Conservation (phyloP, 2,797 vertebrate genomes). For the Microctenopoma stevenorrisi region DNA sequence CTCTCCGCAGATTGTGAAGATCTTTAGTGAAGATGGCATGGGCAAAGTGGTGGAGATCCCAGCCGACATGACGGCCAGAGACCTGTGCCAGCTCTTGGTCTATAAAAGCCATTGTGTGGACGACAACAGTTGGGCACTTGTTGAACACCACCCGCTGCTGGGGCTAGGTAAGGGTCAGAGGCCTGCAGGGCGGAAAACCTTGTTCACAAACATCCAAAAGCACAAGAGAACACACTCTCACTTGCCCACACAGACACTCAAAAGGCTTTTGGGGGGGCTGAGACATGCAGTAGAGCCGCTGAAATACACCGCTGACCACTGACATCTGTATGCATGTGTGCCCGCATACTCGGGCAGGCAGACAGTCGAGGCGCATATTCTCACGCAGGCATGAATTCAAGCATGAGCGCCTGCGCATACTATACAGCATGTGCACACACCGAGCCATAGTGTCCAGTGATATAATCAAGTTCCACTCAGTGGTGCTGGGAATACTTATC, state of each 20-base stretch:
- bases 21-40: constrained; percentile 97
- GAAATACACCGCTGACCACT: constrained; percentile 33
- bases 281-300: constrained; percentile 38
- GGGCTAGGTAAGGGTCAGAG: constrained; percentile 89
- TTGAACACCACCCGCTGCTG: constrained; percentile 95
- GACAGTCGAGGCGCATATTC: constrained; percentile 44
- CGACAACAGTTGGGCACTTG: constrained; percentile 97
- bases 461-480: constrained; percentile 40
- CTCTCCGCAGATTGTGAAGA: constrained; percentile 90
- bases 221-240: constrained; percentile 15
- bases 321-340: constrained; percentile 31
- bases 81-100: constrained; percentile 97
- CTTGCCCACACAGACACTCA: constrained; percentile 14
- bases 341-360: constrained; percentile 30
- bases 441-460: constrained; percentile 38
- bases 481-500: constrained; percentile 21
- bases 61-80: constrained; percentile 94
- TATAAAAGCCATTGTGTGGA: constrained; percentile 98
- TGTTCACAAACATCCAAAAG: constrained; percentile 14
- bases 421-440: constrained; percentile 40
- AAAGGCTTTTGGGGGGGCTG: constrained; percentile 22
- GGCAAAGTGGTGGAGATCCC: constrained; percentile 97
- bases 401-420: constrained; percentile 57
- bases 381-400: constrained; percentile 63
- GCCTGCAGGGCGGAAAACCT: constrained; percentile 1